Base-by-base conservation (phyloP, 2,797 vertebrate genomes). In the Vireo griseus region DNA sequence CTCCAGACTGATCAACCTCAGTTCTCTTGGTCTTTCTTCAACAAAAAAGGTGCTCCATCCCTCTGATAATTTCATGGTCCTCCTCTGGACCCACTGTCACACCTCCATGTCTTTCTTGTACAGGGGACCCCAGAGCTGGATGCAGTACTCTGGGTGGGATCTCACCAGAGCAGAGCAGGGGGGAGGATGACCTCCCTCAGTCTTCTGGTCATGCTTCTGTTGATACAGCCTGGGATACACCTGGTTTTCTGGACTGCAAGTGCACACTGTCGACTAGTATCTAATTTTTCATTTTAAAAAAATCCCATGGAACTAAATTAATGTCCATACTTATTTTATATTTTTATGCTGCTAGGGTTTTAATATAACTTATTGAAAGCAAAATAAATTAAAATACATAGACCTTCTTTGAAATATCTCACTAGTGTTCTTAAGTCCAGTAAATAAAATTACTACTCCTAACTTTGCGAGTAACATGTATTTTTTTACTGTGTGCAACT, bases 191-290 rank as follows among this genome's bases (percentile, higher is more conserved):
- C 28, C 16, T 39, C 19, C 35, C 40, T 83, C 2, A 2, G 2
- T 21, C 35, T 59, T 25, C 45, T 76, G 50, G n/a, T 19, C 22
- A 16, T 0, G 1, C 16, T 74, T 74, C 61, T 59, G 48, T 45
- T 58, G 6, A 42, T 26, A 40, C 8, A 71, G 35, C 10, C 57
- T 47, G 28, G 31, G 37, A 44, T n/a, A 29, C n/a, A 58, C 2
- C 4, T 45, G 15, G 11, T 16, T n/a, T 89, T 72, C 55, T 57
- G 31, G 29, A 58, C 16, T 79, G 28, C 3, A 20, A 71, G n/a
- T 1, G 1, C 25, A 62, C n/a, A 24, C 28, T 78, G 35, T 9
- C 0, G 0, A 25, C 31, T 78, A 12, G 1, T 42, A 31, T 16
- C 10, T 86, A 11, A 51, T 35, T 51, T 86, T 86, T 63, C 33